phyloP scores from a whole-genome alignment of 2,113 vertebrate genomes.

The Theristicus caerulescens region DNA sequence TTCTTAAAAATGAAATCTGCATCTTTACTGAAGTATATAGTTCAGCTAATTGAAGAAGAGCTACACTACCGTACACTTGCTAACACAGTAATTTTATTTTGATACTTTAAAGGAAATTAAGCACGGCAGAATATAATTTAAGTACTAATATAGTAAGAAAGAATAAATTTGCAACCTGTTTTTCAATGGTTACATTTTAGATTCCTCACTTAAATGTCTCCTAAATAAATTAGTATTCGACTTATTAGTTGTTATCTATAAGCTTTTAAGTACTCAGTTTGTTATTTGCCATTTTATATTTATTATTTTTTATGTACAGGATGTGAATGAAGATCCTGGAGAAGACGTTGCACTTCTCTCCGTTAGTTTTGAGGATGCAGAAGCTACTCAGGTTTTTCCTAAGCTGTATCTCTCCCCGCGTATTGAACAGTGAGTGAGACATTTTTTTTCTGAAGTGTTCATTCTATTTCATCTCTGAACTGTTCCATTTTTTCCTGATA shows the following conservation, averaged over 20 bases:
- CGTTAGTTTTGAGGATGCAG: slow-evolving; percentile 96
- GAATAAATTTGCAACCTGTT: neutral
- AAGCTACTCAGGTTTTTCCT: slow-evolving; percentile 96
- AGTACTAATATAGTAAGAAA: neutral
- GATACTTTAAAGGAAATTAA: neutral
- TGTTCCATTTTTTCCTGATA: neutral
- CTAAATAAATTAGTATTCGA: neutral
- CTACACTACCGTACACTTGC: neutral
- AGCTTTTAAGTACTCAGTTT: neutral
- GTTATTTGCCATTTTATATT: neutral
- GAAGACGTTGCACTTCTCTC: slow-evolving; percentile 96
- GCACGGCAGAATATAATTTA: neutral
- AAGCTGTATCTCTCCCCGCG: slow-evolving; percentile 95
- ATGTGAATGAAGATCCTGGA: slow-evolving; percentile 93
- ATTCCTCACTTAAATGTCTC: neutral
- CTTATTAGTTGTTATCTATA: neutral
- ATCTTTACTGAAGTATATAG: neutral
- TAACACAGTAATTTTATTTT: neutral
- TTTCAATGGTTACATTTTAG: neutral
- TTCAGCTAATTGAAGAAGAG: neutral
- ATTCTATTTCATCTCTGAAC: neutral
- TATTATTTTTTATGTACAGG: slow-evolving; percentile 73
- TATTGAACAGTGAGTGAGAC: slow-evolving; percentile 94
- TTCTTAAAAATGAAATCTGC: neutral
- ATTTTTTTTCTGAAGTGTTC: neutral